A percentile compares a stretch with the other conserved stretches of the same genome.
Evolutionary conservation across 2,888 invertebrate species (phyloP).

Genomic region (Panopea generosa): DNA sequence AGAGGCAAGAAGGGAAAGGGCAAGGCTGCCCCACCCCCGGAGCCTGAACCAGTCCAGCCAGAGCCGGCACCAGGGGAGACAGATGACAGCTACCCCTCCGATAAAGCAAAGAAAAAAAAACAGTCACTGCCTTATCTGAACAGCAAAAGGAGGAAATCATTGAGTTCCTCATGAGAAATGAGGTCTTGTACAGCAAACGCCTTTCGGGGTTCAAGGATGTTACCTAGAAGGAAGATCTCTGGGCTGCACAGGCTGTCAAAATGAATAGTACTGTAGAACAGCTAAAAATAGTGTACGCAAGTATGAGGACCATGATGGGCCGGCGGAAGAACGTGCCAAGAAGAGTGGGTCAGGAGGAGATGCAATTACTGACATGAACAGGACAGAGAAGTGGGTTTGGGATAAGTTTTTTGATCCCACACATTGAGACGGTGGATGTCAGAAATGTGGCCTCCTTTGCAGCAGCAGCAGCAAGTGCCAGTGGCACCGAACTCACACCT

Average conservation of each 20-base stretch:
- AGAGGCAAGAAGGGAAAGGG: slow-evolving; percentile 18
- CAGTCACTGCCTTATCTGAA: slow-evolving; percentile 21
- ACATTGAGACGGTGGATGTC: slow-evolving; percentile 35
- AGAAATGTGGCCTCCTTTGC: slow-evolving; percentile 39
- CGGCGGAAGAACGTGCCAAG: slow-evolving; percentile 24
- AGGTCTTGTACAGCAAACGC: slow-evolving; percentile 25
- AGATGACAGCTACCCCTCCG: slow-evolving; percentile 1
- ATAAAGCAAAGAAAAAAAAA: not conserved
- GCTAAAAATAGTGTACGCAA: slow-evolving; percentile 26
- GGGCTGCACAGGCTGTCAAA: slow-evolving; percentile 24
- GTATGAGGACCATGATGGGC: slow-evolving; percentile 32
- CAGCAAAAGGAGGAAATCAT: slow-evolving; percentile 40
- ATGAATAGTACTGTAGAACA: slow-evolving; percentile 19
- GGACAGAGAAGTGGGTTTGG: slow-evolving; percentile 26
- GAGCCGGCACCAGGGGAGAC: slow-evolving; percentile 25
- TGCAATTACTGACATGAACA: slow-evolving; percentile 25
- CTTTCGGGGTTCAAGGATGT: slow-evolving; percentile 23
- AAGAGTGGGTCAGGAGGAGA: slow-evolving; percentile 17
- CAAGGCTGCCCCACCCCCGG: slow-evolving; percentile 27
- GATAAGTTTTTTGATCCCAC: slow-evolving; percentile 28
- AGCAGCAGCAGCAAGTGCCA: slow-evolving; percentile 29
- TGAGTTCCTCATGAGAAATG: slow-evolving; percentile 39
- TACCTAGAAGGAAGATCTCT: slow-evolving; percentile 19
- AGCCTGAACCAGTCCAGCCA: slow-evolving; percentile 52
- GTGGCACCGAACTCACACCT: slow-evolving; percentile 18